These are phyloP conservation scores for Microcebus ravelobensis DNA, from an alignment of 2,113 vertebrate species.

Conservation along the genomic window DNA sequence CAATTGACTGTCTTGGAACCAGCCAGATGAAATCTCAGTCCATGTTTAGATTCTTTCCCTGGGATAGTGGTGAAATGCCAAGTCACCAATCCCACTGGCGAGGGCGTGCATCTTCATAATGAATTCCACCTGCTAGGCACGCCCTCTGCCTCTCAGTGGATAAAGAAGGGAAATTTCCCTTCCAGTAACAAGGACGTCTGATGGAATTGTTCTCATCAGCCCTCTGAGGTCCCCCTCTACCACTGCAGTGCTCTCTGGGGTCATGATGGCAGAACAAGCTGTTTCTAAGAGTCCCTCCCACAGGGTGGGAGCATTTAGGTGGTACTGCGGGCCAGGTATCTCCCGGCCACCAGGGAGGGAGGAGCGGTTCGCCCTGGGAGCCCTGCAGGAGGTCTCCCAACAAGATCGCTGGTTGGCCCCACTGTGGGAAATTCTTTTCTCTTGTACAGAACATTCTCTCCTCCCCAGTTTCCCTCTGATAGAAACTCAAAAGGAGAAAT, in stretches of 20 bases:
- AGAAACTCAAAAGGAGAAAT: conserved; percentile 48
- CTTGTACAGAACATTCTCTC: conserved; percentile 59
- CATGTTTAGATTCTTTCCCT: conserved; percentile 45
- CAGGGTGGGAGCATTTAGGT: neutral
- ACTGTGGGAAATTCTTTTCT: conserved; percentile 53
- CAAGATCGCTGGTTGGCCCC: conserved; percentile 8
- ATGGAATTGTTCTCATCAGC: neutral
- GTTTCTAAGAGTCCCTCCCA: neutral
- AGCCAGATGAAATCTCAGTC: conserved; percentile 61
- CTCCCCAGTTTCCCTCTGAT: conserved; percentile 45
- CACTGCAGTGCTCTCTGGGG: neutral
- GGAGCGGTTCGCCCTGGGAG: neutral
- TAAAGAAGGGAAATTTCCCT: neutral
- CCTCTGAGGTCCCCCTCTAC: neutral
- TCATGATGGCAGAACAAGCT: neutral
- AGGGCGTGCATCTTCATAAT: conserved; percentile 36
- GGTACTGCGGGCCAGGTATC: neutral
- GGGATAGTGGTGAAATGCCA: conserved; percentile 59
- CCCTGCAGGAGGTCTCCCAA: neutral
- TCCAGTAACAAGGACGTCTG: conserved; percentile 11
- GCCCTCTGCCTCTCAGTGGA: neutral
- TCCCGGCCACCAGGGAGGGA: neutral
- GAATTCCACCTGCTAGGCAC: conserved; percentile 67
- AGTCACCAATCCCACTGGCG: conserved; percentile 47
- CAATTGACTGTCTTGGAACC: conserved; percentile 27